Evolutionary conservation across 2,113 vertebrate species (phyloP).

Genomic region (Hepsetus odoe): DNA sequence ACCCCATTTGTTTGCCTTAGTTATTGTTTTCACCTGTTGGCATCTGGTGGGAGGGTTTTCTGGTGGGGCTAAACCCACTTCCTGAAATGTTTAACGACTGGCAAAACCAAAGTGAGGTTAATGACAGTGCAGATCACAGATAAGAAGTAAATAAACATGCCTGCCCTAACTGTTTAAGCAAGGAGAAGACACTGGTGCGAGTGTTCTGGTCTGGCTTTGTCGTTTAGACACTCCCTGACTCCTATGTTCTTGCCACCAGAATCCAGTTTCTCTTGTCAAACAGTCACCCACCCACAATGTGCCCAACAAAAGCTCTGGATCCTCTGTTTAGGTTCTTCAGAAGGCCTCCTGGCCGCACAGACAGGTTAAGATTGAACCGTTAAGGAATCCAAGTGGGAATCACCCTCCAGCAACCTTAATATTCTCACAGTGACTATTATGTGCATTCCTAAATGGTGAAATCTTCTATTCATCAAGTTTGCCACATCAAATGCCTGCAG

Average conservation of each 20-base stretch:
- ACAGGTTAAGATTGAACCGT: conserved; percentile 48
- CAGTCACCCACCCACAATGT: conserved; percentile 39
- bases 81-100: conserved; percentile 55
- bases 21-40: conserved; percentile 40
- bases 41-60: conserved; percentile 33
- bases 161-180: conserved; percentile 31
- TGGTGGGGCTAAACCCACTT: conserved; percentile 44
- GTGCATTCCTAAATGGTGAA: conserved; percentile 58
- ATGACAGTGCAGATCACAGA: conserved; percentile 35
- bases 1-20: conserved; percentile 37
- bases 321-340: conserved; percentile 1
- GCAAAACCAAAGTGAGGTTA: conserved; percentile 30
- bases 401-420: conserved; percentile 48
- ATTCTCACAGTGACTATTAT: conserved; percentile 56
- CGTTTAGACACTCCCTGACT: conserved; percentile 34
- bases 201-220: conserved; percentile 24
- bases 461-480: conserved; percentile 38
- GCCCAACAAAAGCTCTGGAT: conserved; percentile 14
- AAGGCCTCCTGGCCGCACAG: conserved; percentile 45
- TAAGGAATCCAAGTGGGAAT: conserved; percentile 51
- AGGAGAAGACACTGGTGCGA: conserved; percentile 5
- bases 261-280: conserved; percentile 53
- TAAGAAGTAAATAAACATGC: conserved; percentile 42
- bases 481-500: conserved; percentile 31
- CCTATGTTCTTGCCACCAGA: background rate